Conservation (phyloP, 2,888 invertebrate genomes). For the Cephus pygmeus region DNA sequence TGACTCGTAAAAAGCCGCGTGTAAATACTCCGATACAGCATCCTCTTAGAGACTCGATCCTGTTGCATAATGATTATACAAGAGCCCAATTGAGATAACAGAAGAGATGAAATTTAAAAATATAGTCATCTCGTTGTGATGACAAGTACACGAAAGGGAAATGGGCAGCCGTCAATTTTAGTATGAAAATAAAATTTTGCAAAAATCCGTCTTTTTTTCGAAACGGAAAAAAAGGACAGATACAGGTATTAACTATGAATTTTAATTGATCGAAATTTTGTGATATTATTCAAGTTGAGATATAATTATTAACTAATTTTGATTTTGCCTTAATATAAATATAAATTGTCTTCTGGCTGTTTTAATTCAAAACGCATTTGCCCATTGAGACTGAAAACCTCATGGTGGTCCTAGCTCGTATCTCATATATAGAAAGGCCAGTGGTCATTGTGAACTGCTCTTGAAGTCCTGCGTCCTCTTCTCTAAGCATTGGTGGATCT, state of each 20-base stretch:
- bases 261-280: background rate
- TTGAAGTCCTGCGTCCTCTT: constrained; percentile 15
- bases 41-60: constrained; percentile 27
- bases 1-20: background rate
- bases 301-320: background rate
- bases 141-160: background rate
- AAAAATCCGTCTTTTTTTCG: background rate
- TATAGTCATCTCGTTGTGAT: background rate
- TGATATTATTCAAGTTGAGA: background rate
- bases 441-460: constrained; percentile 52
- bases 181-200: background rate
- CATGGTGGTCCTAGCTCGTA: constrained; percentile 56
- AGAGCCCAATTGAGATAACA: background rate
- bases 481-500: constrained; percentile 45
- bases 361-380: constrained; percentile 58
- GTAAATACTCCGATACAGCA: constrained; percentile 8
- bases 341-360: constrained; percentile 47
- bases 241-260: background rate
- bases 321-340: constrained; percentile 14
- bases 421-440: constrained; percentile 41
- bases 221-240: background rate
- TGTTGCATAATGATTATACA: background rate
- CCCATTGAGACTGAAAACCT: constrained; percentile 42
- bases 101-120: background rate
- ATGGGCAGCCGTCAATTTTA: background rate